phyloP scores from a whole-genome alignment of 2,113 vertebrate genomes.

The Datnioides undecimradiatus region DNA sequence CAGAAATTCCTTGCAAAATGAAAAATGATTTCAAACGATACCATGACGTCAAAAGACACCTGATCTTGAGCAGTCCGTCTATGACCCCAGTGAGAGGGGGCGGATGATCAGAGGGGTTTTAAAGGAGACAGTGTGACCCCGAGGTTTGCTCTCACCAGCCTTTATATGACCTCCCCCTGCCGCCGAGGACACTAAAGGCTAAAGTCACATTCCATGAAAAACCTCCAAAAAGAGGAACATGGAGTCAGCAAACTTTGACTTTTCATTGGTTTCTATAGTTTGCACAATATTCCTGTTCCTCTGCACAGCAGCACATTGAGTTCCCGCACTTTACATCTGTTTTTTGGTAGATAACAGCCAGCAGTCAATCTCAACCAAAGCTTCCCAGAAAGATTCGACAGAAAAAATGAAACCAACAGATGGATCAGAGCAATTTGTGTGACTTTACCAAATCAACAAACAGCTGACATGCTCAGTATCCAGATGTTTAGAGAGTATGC shows the following conservation, averaged over 20 bases:
- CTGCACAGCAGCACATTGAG: background rate
- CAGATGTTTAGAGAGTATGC: background rate
- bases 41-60: background rate
- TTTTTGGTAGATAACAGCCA: background rate
- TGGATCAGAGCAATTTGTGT: no score
- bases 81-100: background rate
- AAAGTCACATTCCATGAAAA: background rate
- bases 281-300: background rate
- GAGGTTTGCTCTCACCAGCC: background rate
- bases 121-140: background rate
- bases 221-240: background rate
- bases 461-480: no score
- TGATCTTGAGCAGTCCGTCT: background rate
- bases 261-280: background rate
- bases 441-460: background rate
- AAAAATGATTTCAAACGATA: background rate
- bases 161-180: background rate
- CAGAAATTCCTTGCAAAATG: no score
- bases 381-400: background rate
- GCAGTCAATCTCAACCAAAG: background rate
- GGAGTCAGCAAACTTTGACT: background rate
- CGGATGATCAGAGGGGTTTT: constrained; percentile 2
- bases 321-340: background rate
- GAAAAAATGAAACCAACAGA: background rate
- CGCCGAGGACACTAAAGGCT: background rate